Base-by-base conservation (phyloP, 2,888 invertebrate genomes). In the Drosophila mimica region DNA sequence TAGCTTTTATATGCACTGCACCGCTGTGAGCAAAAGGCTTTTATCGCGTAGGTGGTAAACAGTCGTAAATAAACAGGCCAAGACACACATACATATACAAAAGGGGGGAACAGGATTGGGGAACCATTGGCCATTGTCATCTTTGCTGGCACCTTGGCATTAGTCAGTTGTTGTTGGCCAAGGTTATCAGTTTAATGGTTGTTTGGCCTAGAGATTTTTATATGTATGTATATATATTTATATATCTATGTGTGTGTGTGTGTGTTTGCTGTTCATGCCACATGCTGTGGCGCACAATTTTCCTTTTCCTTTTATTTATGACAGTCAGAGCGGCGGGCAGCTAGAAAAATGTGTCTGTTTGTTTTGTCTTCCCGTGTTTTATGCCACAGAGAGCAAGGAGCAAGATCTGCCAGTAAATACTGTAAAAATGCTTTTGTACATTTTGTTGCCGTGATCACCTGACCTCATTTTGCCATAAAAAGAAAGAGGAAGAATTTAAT, bases 131-230 rank as follows among this genome's bases (percentile, higher is more conserved):
- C 57, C 59, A 67, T 70, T 52, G 53, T 38, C 58, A 69, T 70
- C 48, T 30, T 61, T n/a, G 63, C 60, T 25, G 64, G 38, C 61
- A 49, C 48, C 61, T 58, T 30, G 48, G 49, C 46, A 64, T 64
- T 49, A 49, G 58, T 20, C 43, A 13, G 20, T 56, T 7, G 51
- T 51, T 30, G 64, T 56, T 48, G 70, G 64, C 79, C 81, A 84
- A 84, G 90, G 89, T 84, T 91, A 89, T 91, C 91, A 82, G 89
- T 91, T 89, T 91, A 82, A 91, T 89, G 88, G 77, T 62, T 62
- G 66, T 75, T 85, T 78, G 76, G 77, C 81, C 88, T 74, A 81
- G 76, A 82, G 82, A 88, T 81, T 89, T 85, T 77, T 82, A 83
- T 82, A 80, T 79, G 72, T 71, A 17, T 15, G 20, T 51, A 20